These are phyloP conservation scores for Semnopithecus entellus DNA, from an alignment of 2,113 vertebrate species.

Conservation along the genomic window DNA sequence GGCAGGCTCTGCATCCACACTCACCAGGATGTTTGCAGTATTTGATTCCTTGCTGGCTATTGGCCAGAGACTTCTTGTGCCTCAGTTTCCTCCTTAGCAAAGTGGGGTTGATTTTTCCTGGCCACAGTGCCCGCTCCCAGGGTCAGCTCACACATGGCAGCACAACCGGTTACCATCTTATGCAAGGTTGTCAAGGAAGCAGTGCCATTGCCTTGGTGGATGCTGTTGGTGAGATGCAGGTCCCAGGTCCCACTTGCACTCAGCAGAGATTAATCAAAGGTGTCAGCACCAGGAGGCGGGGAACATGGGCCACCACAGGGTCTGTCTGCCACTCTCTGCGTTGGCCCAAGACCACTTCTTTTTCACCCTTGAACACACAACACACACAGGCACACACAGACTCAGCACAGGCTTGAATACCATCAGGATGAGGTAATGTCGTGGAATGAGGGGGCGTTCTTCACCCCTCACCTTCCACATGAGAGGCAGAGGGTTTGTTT, in stretches of 20 bases:
- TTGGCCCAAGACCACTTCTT: background rate
- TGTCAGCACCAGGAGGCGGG: background rate
- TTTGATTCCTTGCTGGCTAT: rapidly evolving
- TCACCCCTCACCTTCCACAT: background rate
- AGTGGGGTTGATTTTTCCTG: too few relatives aligned
- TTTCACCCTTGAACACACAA: background rate
- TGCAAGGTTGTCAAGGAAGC: background rate
- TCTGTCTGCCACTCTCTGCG: background rate
- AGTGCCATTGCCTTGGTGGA: background rate
- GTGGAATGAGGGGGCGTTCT: too few relatives aligned
- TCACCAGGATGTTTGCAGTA: background rate
- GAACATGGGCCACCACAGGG: too few relatives aligned
- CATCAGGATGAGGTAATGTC: too few relatives aligned
- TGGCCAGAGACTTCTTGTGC: too few relatives aligned
- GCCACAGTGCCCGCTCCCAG: background rate
- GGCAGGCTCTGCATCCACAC: background rate
- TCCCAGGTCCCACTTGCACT: background rate
- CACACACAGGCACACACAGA: background rate
- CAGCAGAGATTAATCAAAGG: background rate
- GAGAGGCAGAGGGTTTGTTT: background rate
- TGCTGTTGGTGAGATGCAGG: background rate
- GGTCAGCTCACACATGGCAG: background rate
- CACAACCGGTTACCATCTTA: background rate
- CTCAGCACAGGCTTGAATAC: background rate
- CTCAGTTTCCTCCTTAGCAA: too few relatives aligned